Base-by-base conservation (phyloP, 2,888 invertebrate species). In the Drosophila hawaiiensis region DNA sequence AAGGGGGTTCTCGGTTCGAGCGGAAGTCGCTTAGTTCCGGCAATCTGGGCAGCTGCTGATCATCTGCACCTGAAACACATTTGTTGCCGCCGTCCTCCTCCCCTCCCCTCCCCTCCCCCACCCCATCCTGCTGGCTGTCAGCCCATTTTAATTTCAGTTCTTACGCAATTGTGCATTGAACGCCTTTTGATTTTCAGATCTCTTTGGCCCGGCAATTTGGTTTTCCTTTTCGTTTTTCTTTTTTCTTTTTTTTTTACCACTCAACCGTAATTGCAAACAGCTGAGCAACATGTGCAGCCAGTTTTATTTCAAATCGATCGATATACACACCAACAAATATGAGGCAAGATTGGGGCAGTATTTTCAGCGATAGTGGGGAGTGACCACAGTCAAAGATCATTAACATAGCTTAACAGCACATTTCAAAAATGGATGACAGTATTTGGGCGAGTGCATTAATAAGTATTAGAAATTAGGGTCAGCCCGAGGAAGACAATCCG, bases 11-110 rank as follows among this genome's bases (percentile, higher is more conserved):
- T 64, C 53, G 50, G 53, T 29, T 16, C 49, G 69, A 87, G 67
- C 85, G 85, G 85, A 86, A 85, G 88, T 88, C 75, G 68, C 88
- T 78, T 74, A 85, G 88, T 86, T 86, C 85, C 85, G 85, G 78
- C 78, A 71, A 73, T 52, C 49, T 56, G 56, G 70, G 59, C 66
- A 66, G 68, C 55, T 43, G 71, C 63, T 78, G 74, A 77, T 80
- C 77, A 71, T 62, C 73, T 54, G 75, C 76, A 79, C 80, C 79
- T 79, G 79, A 79, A 72, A 62, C 75, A 72, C 68, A 69, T 79
- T 79, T 75, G 39, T 56, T 56, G 64, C 63, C 28, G 39, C 58
- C 29, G 39, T 43, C 54, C n/a, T 29, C 6, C 10, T 22, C 28
- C 12, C 22, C 29, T 16, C 39, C 29, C 4, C 6, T 29, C 37